Evolutionary conservation across 1,140 invertebrate species (phyloP).

Genomic region (Goniozus legneri): DNA sequence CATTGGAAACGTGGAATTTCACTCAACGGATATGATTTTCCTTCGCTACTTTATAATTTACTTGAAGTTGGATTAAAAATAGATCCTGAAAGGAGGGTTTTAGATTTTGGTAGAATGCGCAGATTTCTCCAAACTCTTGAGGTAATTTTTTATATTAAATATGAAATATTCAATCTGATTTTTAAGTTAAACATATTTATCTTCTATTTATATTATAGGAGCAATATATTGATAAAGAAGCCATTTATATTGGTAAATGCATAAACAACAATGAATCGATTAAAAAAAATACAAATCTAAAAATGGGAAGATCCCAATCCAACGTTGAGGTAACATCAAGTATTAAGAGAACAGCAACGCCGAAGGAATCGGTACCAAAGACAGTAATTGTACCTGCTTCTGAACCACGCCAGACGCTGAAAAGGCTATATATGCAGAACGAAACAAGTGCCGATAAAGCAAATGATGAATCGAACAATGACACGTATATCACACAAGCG

Average conservation of each 20-base stretch:
- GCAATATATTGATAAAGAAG: constrained; percentile 30
- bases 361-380: not conserved
- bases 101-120: constrained; percentile 37
- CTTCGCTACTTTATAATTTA: constrained; percentile 29
- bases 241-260: constrained; percentile 18
- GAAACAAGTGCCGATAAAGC: too few relatives aligned
- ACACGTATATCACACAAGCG: not conserved
- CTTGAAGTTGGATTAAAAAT: constrained; percentile 34
- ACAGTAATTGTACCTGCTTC: not conserved
- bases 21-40: constrained; percentile 29
- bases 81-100: constrained; percentile 28
- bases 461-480: not conserved
- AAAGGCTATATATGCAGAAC: too few relatives aligned
- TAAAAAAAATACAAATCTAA: constrained; percentile 7
- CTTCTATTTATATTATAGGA: constrained; percentile 19
- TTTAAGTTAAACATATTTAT: not conserved
- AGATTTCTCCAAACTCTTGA: constrained; percentile 34
- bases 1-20: constrained; percentile 25
- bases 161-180: not conserved
- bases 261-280: constrained; percentile 25
- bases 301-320: not conserved
- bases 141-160: constrained; percentile 17
- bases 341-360: not conserved
- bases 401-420: too few relatives aligned
- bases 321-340: not conserved